Percentiles rank a stretch among this genome's conserved stretches.
Conservation (phyloP, 2,888 invertebrate species). For the Anarsia innoxiella region DNA sequence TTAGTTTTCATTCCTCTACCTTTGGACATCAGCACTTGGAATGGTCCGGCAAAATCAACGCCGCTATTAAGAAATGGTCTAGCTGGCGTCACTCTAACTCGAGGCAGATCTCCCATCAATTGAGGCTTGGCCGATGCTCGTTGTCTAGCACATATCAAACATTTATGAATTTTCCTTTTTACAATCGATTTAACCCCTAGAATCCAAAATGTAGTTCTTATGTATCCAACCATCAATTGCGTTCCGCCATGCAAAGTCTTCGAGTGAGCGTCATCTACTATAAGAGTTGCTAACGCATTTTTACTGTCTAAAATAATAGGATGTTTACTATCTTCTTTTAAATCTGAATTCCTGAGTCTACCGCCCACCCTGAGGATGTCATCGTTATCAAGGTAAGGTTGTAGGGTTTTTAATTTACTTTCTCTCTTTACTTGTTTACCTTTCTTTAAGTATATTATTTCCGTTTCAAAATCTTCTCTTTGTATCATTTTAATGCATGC, state of each 20-base stretch:
- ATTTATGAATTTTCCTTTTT: background rate
- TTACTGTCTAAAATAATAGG: constrained; percentile 22
- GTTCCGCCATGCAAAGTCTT: constrained; percentile 20
- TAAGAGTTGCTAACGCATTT: constrained; percentile 14
- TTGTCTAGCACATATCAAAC: background rate
- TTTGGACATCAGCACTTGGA: background rate
- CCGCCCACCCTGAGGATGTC: constrained; percentile 23
- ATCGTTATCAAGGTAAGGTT: constrained; percentile 19
- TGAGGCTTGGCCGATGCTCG: background rate
- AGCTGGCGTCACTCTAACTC: background rate
- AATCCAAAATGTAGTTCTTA: background rate
- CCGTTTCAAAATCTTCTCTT: background rate
- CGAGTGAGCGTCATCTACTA: constrained; percentile 13
- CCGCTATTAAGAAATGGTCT: background rate
- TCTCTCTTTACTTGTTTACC: constrained; percentile 6
- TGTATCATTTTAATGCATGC: background rate
- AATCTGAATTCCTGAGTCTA: constrained; percentile 17
- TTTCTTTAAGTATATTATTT: background rate
- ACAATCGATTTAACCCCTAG: background rate
- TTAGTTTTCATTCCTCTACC: background rate
- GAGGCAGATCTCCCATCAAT: background rate
- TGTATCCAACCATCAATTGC: constrained; percentile 18
- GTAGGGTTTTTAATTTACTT: constrained; percentile 17
- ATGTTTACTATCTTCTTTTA: constrained; percentile 17
- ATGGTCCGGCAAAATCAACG: background rate